phyloP scores from a whole-genome alignment of 2,797 vertebrate species.

The Bovichtus variegatus region DNA sequence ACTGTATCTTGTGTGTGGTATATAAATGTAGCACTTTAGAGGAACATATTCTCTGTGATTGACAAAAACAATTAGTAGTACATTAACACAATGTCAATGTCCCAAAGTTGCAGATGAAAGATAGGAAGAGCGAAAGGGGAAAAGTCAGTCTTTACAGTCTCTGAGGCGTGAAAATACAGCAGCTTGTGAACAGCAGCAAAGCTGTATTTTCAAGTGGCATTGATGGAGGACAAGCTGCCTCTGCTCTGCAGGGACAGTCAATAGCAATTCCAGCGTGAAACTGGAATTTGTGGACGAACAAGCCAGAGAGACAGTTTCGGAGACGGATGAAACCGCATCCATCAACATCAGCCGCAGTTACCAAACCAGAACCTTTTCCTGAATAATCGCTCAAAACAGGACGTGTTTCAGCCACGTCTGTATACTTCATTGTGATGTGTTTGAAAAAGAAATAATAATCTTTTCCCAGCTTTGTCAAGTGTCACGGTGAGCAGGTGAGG shows the following conservation, averaged over 20 bases:
- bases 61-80: not conserved
- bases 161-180: constrained; percentile 18
- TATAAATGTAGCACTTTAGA: not conserved
- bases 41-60: not conserved
- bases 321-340: constrained; percentile 56
- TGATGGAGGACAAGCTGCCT: constrained; percentile 48
- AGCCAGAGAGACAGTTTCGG: constrained; percentile 31
- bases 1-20: not conserved
- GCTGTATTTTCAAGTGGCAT: constrained; percentile 34
- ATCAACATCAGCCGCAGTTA: constrained; percentile 29
- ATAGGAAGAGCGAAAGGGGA: not conserved
- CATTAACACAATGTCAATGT: not conserved
- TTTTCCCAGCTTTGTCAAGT: constrained; percentile 48
- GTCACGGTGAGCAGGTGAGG: constrained; percentile 27
- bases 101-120: not conserved
- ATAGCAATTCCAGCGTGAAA: constrained; percentile 62
- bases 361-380: constrained; percentile 56
- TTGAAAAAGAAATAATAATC: constrained; percentile 44
- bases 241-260: constrained; percentile 43
- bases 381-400: constrained; percentile 50
- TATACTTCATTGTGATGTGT: constrained; percentile 20
- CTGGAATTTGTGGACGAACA: constrained; percentile 52
- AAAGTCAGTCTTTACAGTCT: not conserved
- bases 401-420: constrained; percentile 22
- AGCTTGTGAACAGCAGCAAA: constrained; percentile 15